Conservation (phyloP, 2,113 vertebrate genomes). For the Nymphicus hollandicus region DNA sequence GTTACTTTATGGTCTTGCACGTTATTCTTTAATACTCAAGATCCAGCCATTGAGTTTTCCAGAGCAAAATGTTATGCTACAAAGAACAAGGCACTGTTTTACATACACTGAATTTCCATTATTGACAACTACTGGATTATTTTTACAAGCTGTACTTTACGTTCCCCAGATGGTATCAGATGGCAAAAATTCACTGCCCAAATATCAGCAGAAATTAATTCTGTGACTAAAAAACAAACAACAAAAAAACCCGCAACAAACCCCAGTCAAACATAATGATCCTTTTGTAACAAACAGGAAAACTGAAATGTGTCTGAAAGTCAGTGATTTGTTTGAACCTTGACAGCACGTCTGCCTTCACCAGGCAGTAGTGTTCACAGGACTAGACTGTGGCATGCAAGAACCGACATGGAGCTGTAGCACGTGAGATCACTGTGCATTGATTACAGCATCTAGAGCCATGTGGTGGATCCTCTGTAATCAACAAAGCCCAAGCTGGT, state of each 20-base stretch:
- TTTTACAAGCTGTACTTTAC: background rate
- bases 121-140: background rate
- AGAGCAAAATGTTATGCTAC: background rate
- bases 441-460: background rate
- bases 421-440: background rate
- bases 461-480: background rate
- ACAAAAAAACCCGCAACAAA: background rate
- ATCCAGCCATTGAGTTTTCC: background rate
- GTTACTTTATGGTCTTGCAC: background rate
- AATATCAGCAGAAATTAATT: conserved; percentile 5
- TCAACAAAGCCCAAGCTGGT: background rate
- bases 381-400: background rate
- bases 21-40: background rate
- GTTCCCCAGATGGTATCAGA: background rate
- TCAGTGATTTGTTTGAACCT: background rate
- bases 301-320: background rate
- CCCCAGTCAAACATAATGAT: background rate
- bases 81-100: background rate
- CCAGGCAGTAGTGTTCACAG: background rate
- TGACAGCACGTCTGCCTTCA: background rate
- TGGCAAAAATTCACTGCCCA: background rate
- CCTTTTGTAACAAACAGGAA: background rate
- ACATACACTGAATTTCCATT: background rate
- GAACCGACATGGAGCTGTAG: background rate
- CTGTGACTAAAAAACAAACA: background rate